phyloP scores from a whole-genome alignment of 2,888 invertebrate genomes.

The Apotomis turbidana region DNA sequence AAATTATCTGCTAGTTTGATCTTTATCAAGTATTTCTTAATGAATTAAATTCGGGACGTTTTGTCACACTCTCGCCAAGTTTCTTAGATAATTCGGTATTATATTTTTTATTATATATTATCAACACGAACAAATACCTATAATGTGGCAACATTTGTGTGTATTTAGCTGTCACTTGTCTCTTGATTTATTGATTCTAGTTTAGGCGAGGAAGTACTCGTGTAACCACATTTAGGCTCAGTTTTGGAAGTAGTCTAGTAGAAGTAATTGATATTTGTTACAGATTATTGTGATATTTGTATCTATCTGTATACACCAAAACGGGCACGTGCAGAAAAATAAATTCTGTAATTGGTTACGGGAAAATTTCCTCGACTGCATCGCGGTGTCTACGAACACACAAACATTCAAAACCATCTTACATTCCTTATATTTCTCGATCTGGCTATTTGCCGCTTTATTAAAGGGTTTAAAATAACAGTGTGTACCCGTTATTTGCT shows the following conservation, averaged over 20 bases:
- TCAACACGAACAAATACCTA: not conserved
- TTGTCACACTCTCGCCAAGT: too few species aligned
- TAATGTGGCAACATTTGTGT: not conserved
- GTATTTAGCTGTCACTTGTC: not conserved
- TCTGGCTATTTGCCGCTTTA: not conserved
- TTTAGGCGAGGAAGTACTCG: not conserved
- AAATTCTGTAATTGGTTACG: not conserved
- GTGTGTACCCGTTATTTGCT: not conserved
- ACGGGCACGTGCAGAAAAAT: not conserved
- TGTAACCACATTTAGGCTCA: not conserved
- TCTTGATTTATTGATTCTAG: not conserved
- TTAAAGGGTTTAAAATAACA: not conserved
- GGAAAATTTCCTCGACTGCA: not conserved
- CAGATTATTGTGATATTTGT: too few species aligned
- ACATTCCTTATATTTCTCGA: slow-evolving; percentile 5
- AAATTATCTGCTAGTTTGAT: too few species aligned
- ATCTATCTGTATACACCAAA: too few species aligned
- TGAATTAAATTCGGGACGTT: too few species aligned
- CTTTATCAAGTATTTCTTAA: too few species aligned
- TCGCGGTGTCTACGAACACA: not conserved
- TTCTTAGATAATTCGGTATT: too few species aligned
- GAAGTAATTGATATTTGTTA: too few species aligned
- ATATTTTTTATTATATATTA: not conserved
- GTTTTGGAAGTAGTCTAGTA: too few species aligned
- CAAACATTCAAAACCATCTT: slow-evolving; percentile 20